Conservation (phyloP, 1,140 invertebrate genomes). For the Samia ricini region DNA sequence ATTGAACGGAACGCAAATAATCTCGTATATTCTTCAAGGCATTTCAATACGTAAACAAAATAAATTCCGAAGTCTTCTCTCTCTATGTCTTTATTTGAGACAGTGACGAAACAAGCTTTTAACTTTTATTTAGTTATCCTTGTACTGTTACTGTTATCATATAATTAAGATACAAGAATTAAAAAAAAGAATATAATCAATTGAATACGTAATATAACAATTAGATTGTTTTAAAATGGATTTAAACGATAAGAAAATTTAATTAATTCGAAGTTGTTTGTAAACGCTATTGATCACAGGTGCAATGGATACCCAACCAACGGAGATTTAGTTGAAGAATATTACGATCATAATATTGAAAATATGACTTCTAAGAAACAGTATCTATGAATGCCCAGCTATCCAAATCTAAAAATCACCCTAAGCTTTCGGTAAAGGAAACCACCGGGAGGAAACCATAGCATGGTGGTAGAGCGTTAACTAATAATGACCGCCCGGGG, state of each 20-base stretch:
- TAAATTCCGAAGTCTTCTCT: neutral
- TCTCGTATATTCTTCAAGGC: constrained; percentile 60
- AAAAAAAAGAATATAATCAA: neutral
- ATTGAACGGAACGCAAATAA: constrained; percentile 69
- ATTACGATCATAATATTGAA: too few species aligned
- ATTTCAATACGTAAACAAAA: constrained; percentile 52
- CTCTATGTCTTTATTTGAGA: neutral
- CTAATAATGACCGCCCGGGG: too few species aligned
- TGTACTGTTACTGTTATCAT: neutral
- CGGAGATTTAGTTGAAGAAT: too few species aligned
- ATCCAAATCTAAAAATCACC: too few species aligned
- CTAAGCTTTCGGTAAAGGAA: too few species aligned
- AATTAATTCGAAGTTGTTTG: neutral
- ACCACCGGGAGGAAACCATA: too few species aligned
- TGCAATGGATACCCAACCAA: too few species aligned
- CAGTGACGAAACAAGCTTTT: neutral
- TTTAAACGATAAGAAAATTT: neutral
- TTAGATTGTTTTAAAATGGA: constrained; percentile 2
- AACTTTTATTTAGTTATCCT: neutral
- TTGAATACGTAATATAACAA: constrained; percentile 14
- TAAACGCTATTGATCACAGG: neutral
- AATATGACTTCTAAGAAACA: too few species aligned
- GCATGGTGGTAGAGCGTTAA: too few species aligned
- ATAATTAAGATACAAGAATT: neutral
- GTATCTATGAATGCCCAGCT: too few species aligned